Evolutionary conservation across 2,888 invertebrate species (phyloP), one percentile per base, ranked within the genome.

Genomic region (Magallana nippona): DNA sequence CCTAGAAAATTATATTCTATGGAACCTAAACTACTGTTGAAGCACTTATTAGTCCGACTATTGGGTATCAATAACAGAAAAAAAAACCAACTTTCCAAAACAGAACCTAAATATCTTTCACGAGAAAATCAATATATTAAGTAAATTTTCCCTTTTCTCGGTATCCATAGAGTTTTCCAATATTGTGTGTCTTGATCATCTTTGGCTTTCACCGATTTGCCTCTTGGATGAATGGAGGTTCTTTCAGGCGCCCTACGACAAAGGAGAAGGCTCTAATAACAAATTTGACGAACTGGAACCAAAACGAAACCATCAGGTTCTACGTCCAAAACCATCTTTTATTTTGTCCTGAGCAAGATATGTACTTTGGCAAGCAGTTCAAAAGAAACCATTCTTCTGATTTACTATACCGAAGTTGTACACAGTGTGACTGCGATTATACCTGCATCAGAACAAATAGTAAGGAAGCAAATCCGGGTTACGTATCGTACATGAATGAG

Each of bases 311-410:
- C 22, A 71, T 71, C 1, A 27, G 71, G 32, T 71, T 71, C 27
- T 27, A 71, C 17, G 15, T 71, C 32, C 13, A 71, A 32, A 1
- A 13, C 27, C 27, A 71, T 11, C 27, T 71, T 11, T 71, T 71
- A 71, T 71, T 71, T 71, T 71, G 71, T 71, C 71, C 71, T 2
- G 71, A 32, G 8, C 71, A 71, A 71, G 71, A 71, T 8, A 71
- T 71, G 71, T 71, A 32, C 71, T 27, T 71, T 71, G 71, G 71
- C 22, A 27, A 71, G 27, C 27, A 2, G 1, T 71, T 22, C 15
- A 71, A 27, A 32, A 71, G 71, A 27, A 32, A 32, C 27, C 32
- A 27, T 15, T 27, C 71, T 2, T 19, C 13, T 13, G 15, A 15
- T 1, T 17, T 71, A 71, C 32, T 17, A 8, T 71, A 27, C 32